phyloP scores from a whole-genome alignment of 2,113 vertebrate species.

The Ia io region DNA sequence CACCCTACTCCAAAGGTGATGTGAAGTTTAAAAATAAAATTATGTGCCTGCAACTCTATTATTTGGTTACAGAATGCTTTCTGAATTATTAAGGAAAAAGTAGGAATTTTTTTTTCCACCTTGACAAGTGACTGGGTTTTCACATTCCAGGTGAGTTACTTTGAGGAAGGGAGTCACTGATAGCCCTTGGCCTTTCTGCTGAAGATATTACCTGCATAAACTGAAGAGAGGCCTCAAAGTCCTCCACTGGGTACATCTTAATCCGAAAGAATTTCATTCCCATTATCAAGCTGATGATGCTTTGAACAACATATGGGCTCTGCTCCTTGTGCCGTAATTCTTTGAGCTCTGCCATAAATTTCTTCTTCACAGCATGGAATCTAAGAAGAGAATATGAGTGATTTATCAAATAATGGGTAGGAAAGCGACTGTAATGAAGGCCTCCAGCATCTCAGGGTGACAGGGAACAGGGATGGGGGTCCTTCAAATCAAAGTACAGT shows the following conservation, averaged over 20 bases:
- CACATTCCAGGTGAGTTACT: neutral
- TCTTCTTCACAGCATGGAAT: slow-evolving; percentile 98
- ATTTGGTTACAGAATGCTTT: neutral
- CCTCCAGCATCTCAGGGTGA: neutral
- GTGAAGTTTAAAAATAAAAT: neutral
- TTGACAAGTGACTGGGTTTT: neutral
- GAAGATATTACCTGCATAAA: slow-evolving; percentile 94
- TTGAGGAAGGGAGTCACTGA: neutral
- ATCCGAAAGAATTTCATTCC: slow-evolving; percentile 99
- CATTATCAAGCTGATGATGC: slow-evolving; percentile 99
- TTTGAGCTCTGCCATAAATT: slow-evolving; percentile 97
- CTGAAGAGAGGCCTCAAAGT: slow-evolving; percentile 98
- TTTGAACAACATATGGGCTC: slow-evolving; percentile 93
- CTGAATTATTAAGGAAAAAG: neutral
- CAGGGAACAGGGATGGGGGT: too few relatives aligned
- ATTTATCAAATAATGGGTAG: neutral
- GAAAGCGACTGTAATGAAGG: neutral
- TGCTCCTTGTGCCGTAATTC: slow-evolving; percentile 97
- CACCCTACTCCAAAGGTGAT: neutral
- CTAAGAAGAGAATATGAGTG: slow-evolving; percentile 75
- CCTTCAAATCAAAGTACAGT: neutral
- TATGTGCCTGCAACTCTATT: neutral
- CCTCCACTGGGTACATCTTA: slow-evolving; percentile 99
- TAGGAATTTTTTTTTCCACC: neutral
- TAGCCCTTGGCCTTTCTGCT: neutral